Evolutionary conservation across 2,888 invertebrate species (phyloP).

Genomic region (Coelopa pilipes): DNA sequence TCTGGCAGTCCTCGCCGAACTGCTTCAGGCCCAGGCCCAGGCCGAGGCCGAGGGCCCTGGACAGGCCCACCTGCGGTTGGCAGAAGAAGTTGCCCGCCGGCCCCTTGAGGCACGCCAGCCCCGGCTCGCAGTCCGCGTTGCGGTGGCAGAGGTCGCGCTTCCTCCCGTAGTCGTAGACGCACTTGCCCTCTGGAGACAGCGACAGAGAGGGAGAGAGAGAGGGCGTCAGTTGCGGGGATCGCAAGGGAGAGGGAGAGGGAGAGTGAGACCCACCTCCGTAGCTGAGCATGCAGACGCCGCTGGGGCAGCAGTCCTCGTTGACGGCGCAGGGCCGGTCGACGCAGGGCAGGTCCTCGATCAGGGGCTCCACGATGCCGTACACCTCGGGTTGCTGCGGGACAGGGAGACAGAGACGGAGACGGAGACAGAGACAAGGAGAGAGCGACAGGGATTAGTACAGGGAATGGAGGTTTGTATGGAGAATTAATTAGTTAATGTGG

Average conservation of each 20-base stretch:
- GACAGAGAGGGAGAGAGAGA: neutral
- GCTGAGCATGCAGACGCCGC: slow-evolving; percentile 73
- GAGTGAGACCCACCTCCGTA: slow-evolving; percentile 58
- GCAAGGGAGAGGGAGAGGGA: neutral
- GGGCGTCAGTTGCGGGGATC: neutral
- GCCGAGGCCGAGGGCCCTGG: slow-evolving; percentile 34
- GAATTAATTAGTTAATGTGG: neutral
- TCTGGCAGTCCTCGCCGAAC: slow-evolving; percentile 84
- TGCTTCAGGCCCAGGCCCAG: slow-evolving; percentile 70
- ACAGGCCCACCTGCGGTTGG: slow-evolving; percentile 68
- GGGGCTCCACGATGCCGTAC: slow-evolving; percentile 66
- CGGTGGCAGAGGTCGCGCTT: slow-evolving; percentile 84
- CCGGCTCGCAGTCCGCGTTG: slow-evolving; percentile 87
- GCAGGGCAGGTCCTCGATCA: slow-evolving; percentile 78
- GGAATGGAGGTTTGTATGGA: neutral
- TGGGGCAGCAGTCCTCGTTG: slow-evolving; percentile 87
- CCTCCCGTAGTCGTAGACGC: slow-evolving; percentile 77
- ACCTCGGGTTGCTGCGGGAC: slow-evolving; percentile 50
- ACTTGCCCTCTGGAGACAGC: slow-evolving; percentile 69
- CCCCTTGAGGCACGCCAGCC: slow-evolving; percentile 78
- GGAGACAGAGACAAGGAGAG: neutral
- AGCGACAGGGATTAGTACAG: neutral
- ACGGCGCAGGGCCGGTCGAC: slow-evolving; percentile 79
- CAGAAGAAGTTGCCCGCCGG: slow-evolving; percentile 75
- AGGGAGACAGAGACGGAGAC: neutral